Evolutionary conservation across 2,888 invertebrate genomes (phyloP), one percentile per base, ranked within the genome.

Genomic region (Holacanthella duospinosa): DNA sequence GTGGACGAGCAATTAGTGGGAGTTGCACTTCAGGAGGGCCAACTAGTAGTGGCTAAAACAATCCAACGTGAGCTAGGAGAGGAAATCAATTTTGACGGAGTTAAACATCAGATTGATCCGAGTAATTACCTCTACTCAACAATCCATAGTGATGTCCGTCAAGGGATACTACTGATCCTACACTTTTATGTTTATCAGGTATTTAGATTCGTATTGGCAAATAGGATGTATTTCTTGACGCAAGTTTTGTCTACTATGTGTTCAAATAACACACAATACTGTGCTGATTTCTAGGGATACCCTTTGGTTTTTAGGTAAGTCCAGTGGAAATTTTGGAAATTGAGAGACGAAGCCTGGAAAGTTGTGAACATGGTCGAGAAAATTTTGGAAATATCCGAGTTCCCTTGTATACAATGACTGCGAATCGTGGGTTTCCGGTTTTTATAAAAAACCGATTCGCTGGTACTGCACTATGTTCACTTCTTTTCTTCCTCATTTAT

Each of bases 21-120:
- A 43, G 72, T 76, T 1, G 16, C 25, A 4, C 21, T 24, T 2
- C 26, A 53, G n/a, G 54, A 43, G n/a, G 63, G 58, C 1, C n/a
- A 27, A 24, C 28, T 21, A 4, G 24, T 19, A 6, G 57, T 63
- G n/a, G 68, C 78, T 16, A 68, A 71, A 12, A 79, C 77, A 2
- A 69, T 81, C 1, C 80, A 79, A 64, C 72, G 82, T 60, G 82
- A 82, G 74, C 73, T 81, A 61, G 68, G 71, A 19, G 82, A 82
- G 75, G 81, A 82, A 74, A 77, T 80, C 61, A 77, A 77, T 58
- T 73, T 79, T 12, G 76, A 79, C 66, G 61, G 73, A 1, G 36
- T 26, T 1, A 65, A 63, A 53, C 67, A 66, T 61, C 63, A 78
- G 2, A 27, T 61, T 12, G 71, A 67, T 1, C 72, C 75, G 57